Evolutionary conservation across 2,797 vertebrate genomes (phyloP), one percentile per base, ranked within the genome.

Genomic region (Mus spretus): DNA sequence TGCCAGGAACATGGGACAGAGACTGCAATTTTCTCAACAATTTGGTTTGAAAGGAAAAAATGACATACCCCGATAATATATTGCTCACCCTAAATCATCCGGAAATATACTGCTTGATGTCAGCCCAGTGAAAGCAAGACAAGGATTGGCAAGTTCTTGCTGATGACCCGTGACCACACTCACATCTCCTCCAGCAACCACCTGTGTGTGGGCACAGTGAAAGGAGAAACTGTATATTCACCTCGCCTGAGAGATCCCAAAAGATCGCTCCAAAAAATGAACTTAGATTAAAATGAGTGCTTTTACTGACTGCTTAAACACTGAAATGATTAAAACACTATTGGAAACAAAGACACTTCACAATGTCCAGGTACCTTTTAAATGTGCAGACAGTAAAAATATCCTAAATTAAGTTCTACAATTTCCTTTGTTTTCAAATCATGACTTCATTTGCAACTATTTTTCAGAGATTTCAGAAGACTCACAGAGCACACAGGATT

Each of bases 161-260:
- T 99, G 98, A 2, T 99, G 99, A 15, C 99, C 98, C 0, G 99
- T 99, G 97, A 99, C 72, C 94, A 99, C 99, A 13, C 99, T 99
- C 92, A 99, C 98, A 94, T 99, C 99, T n/a, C 99, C 99, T 4
- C 99, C 99, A 70, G 99, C 99, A n/a, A 99, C 99, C 96, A 99
- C 99, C 98, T 99, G 94, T 31, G 47, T 67, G 78, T 0, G 87
- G 2, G 84, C 94, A 15, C 72, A 94, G 34, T 13, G 63, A 24
- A 90, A 67, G 44, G 37, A 96, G 31, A 85, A 50, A 90, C 95
- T 37, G 70, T 44, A 90, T 13, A 59, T 1, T 91, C 31, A 94
- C 26, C 19, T 55, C 24, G 50, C 50, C 26, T 86, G 1, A 37
- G 40, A 91, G 20, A 94, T 20, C 75, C 47, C 19, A 50, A 24